A percentile compares a stretch with the other conserved stretches of the same genome.
Evolutionary conservation across 2,113 vertebrate species (phyloP).

Genomic region (Siniperca chuatsi): DNA sequence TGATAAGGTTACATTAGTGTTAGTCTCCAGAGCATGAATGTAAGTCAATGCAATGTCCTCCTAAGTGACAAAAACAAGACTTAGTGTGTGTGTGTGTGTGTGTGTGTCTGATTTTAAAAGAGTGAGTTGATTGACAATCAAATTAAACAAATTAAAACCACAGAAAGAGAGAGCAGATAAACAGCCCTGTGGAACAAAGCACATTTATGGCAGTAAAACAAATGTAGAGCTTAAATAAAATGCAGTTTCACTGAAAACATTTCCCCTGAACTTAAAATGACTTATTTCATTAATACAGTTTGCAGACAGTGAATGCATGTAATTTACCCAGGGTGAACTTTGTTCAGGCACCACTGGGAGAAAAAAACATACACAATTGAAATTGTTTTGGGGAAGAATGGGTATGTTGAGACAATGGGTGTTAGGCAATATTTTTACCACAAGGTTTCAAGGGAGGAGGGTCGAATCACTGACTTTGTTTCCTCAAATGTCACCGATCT

Average conservation of each 20-base stretch:
- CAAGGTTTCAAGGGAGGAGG: conserved; percentile 66
- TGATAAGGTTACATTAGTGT: background rate
- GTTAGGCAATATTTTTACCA: conserved; percentile 69
- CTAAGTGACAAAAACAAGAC: background rate
- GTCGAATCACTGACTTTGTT: conserved; percentile 54
- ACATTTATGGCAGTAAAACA: background rate
- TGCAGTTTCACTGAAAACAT: background rate
- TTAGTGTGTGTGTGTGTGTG: no score
- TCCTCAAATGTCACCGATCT: conserved; percentile 65
- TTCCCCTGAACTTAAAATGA: fast-evolving
- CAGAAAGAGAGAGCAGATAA: background rate
- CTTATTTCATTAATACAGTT: background rate
- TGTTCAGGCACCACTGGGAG: conserved; percentile 27
- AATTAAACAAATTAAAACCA: background rate
- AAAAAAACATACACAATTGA: conserved; percentile 68
- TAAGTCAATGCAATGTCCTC: background rate
- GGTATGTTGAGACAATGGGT: conserved; percentile 68
- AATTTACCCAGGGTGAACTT: conserved; percentile 36
- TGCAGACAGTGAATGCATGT: background rate
- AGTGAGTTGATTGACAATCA: background rate
- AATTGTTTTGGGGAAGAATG: conserved; percentile 78
- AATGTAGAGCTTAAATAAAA: background rate
- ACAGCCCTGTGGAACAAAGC: background rate
- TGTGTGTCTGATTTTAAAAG: background rate
- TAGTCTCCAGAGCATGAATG: background rate